These are phyloP conservation scores for Merodon equestris DNA, from an alignment of 2,888 invertebrate genomes.

Conservation along the genomic window DNA sequence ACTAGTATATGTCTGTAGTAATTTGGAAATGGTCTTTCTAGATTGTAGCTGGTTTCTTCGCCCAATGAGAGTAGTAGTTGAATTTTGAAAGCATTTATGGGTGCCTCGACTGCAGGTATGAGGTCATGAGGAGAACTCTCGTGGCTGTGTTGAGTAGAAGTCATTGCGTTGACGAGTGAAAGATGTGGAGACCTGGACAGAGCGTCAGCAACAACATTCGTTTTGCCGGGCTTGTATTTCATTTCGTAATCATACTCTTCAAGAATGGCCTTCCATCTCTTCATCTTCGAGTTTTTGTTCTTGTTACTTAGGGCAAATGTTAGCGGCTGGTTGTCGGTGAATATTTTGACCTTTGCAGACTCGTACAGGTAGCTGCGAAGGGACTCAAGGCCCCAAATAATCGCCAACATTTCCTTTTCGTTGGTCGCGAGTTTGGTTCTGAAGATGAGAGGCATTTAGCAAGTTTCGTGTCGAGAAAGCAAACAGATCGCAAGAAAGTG, in stretches of 20 bases:
- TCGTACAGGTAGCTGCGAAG: constrained; percentile 43
- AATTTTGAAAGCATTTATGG: constrained; percentile 63
- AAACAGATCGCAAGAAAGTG: too few species aligned
- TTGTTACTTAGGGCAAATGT: constrained; percentile 59
- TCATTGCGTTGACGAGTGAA: constrained; percentile 27
- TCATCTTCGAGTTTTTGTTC: constrained; percentile 52
- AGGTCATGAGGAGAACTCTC: constrained; percentile 47
- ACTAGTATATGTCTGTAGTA: constrained; percentile 29
- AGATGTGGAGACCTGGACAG: constrained; percentile 31
- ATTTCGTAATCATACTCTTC: constrained; percentile 62
- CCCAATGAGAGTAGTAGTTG: constrained; percentile 41
- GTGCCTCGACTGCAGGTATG: constrained; percentile 24
- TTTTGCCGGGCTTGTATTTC: constrained; percentile 54
- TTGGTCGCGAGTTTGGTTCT: too few species aligned
- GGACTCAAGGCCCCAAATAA: constrained; percentile 8
- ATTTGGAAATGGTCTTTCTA: constrained; percentile 26
- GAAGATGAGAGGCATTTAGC: too few species aligned
- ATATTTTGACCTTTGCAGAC: constrained; percentile 39
- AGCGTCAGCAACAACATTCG: constrained; percentile 42
- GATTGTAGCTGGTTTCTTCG: constrained; percentile 38
- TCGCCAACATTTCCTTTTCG: constrained; percentile 44
- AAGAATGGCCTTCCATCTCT: constrained; percentile 56
- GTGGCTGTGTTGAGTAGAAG: constrained; percentile 44
- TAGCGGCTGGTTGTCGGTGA: constrained; percentile 46
- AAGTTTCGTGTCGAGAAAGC: too few species aligned